Percentiles rank a stretch among this genome's conserved stretches.
Evolutionary conservation across 2,888 invertebrate genomes (phyloP).

Genomic region (Cerastis leucographa): DNA sequence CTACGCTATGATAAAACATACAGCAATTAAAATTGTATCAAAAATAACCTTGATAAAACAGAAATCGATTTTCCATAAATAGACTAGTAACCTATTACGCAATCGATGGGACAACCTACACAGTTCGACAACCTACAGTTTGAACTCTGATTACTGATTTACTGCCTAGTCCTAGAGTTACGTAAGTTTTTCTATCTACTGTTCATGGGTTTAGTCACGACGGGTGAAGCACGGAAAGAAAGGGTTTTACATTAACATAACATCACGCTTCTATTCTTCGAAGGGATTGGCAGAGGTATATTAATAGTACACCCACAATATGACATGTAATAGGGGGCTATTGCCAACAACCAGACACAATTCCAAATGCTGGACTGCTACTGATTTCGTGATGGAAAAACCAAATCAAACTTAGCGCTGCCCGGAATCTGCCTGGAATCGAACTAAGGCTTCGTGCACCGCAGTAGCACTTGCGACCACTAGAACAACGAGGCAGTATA

Average conservation of each 20-base stretch:
- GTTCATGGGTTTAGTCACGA: constrained; percentile 1
- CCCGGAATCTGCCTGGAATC: background rate
- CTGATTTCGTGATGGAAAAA: background rate
- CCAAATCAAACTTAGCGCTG: background rate
- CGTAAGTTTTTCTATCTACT: background rate
- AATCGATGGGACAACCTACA: background rate
- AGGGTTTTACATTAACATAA: background rate
- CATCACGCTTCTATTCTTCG: background rate
- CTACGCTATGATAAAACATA: background rate
- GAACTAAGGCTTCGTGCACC: background rate
- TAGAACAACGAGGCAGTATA: background rate
- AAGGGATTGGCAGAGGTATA: background rate
- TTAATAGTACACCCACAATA: background rate
- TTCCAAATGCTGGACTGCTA: background rate
- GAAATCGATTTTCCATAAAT: constrained; percentile 10
- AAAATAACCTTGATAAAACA: constrained; percentile 2
- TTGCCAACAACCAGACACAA: background rate
- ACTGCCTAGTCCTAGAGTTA: background rate
- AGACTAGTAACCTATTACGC: constrained; percentile 7
- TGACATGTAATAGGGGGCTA: background rate
- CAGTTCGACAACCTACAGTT: constrained; percentile 15
- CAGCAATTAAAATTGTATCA: background rate
- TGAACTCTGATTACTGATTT: background rate
- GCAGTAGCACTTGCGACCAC: background rate
- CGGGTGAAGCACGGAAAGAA: background rate